A percentile compares a stretch with the other conserved stretches of the same genome.
Conservation (phyloP, 1,140 invertebrate genomes). For the Oryctes rhinoceros region DNA sequence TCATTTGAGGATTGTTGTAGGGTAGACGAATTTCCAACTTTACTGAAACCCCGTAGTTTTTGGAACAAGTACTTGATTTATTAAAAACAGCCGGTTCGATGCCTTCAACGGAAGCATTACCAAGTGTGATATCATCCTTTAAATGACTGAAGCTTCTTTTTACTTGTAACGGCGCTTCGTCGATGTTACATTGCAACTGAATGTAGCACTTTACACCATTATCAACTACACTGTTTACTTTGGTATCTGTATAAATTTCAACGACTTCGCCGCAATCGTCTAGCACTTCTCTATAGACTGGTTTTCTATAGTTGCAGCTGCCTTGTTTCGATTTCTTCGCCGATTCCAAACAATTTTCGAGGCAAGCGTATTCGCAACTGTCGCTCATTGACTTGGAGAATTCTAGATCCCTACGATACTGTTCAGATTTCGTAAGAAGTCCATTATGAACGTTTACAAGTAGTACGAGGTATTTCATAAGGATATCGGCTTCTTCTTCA, state of each 20-base stretch:
- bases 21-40: slow-evolving; percentile 34
- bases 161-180: slow-evolving; percentile 32
- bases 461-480: slow-evolving; percentile 39
- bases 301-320: neutral
- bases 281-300: slow-evolving; percentile 16
- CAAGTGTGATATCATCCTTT: slow-evolving; percentile 24
- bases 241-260: slow-evolving; percentile 12
- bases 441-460: slow-evolving; percentile 40
- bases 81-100: slow-evolving; percentile 20
- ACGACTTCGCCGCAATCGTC: slow-evolving; percentile 19
- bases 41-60: slow-evolving; percentile 20
- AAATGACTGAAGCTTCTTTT: slow-evolving; percentile 29
- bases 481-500: slow-evolving; percentile 16
- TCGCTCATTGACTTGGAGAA: slow-evolving; percentile 24
- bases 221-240: neutral
- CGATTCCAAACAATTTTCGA: slow-evolving; percentile 36
- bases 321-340: neutral
- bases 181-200: slow-evolving; percentile 33
- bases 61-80: neutral
- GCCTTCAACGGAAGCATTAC: slow-evolving; percentile 18
- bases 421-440: slow-evolving; percentile 37
- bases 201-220: slow-evolving; percentile 32
- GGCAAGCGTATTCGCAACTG: neutral
- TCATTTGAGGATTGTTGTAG: slow-evolving; percentile 36
- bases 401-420: slow-evolving; percentile 39